Evolutionary conservation across 2,888 invertebrate species (phyloP), one percentile per base, ranked within the genome.

Genomic region (Romanomermis culicivorax): DNA sequence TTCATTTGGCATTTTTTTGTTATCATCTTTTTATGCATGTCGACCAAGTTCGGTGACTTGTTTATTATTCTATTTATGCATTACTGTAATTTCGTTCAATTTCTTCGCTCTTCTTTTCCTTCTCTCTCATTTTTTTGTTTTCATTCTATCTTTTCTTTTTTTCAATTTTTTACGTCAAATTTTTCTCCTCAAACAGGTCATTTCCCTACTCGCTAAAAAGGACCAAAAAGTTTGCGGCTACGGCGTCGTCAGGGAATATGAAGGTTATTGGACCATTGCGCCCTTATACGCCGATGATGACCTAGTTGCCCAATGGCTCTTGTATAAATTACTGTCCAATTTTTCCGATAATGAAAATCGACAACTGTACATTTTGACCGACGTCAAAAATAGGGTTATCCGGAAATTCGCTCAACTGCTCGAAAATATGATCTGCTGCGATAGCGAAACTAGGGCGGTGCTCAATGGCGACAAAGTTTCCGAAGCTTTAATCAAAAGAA

Each of bases 241-340:
- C 20, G 50, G 50, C 7, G 20, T 20, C 4, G 4, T 50, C 4
- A 23, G 50, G 7, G 50, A 50, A 50, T 14, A 14, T 11, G 7
- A 7, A 4, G 50, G 50, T 14, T 50, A 27, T 20, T 4, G 4
- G 4, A 14, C 14, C 25, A 25, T 50, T 11, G 7, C 50, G 14
- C 50, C 50, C 7, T 7, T 50, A 20, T 50, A 50, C 27, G 50
- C 50, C 26, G 50, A 50, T 29, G 26, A 29, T 20, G 50, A 50
- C 20, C 7, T 25, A 7, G 27, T 50, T 14, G 50, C 50, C 7
- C 7, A 29, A 11, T 11, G 29, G 29, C 23, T 50, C 7, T 26
- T 50, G 4, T 27, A 11, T 50, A 14, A 50, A 29, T 20, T 47
- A 20, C 4, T 47, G 17, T 11, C 7, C 7, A 17, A 36, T 36